A percentile compares a stretch with the other conserved stretches of the same genome.
Evolutionary conservation across 30 jellyfish, hydroid and myxozoan genomes (phyloP).

Genomic region (Turritopsis rubra): DNA sequence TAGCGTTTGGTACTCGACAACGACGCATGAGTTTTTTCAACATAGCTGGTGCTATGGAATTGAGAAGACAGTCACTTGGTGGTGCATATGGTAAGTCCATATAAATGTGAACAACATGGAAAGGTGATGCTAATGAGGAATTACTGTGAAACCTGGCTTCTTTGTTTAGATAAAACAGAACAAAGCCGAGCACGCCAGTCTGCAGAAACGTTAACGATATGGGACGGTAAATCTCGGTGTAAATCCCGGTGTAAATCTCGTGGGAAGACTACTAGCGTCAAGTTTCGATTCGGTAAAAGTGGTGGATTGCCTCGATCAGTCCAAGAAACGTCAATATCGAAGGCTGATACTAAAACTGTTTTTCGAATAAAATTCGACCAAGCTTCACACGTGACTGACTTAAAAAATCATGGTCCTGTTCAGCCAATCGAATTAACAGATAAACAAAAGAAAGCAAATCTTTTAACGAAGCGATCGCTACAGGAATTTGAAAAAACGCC

Average conservation of each 20-base stretch:
- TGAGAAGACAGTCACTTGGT: slow-evolving; percentile 16
- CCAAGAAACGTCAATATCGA: not conserved
- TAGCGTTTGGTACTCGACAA: not conserved
- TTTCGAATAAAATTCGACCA: not conserved
- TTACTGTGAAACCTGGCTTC: too few species aligned
- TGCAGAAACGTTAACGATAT: not conserved
- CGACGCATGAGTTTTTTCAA: slow-evolving; percentile 11
- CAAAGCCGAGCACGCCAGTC: not conserved
- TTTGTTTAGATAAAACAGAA: not conserved
- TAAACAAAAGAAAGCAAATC: slow-evolving; percentile 5
- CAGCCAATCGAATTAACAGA: slow-evolving; percentile 6
- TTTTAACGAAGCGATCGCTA: slow-evolving; percentile 35
- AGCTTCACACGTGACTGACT: not conserved
- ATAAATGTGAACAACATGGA: not conserved
- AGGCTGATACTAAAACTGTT: not conserved
- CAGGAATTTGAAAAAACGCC: slow-evolving; percentile 40
- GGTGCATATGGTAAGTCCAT: not conserved
- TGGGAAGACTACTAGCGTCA: not conserved
- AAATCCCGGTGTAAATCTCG: not conserved
- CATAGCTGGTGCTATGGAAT: slow-evolving; percentile 10
- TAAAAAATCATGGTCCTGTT: not conserved
- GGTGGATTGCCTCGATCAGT: not conserved
- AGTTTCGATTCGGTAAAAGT: not conserved
- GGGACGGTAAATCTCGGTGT: not conserved
- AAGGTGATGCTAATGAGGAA: not conserved